Evolutionary conservation across 2,888 invertebrate genomes (phyloP).

Genomic region (Drosophila percnosoma): DNA sequence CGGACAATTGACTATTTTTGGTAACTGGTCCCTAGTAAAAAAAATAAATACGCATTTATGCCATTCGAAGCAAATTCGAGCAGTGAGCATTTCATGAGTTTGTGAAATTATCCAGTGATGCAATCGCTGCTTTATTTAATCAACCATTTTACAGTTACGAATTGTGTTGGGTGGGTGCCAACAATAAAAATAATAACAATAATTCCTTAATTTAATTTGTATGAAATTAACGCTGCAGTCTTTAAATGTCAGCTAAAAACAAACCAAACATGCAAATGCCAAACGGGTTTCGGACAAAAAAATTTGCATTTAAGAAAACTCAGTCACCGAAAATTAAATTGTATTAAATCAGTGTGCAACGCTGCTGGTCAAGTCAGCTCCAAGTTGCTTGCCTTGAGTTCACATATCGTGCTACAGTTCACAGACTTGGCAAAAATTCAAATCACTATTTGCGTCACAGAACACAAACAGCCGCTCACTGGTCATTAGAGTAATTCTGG

Average conservation of each 20-base stretch:
- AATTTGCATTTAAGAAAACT: constrained; percentile 51
- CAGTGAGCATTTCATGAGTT: constrained; percentile 63
- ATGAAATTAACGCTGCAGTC: constrained; percentile 44
- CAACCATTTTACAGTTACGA: constrained; percentile 25
- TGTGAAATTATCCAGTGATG: constrained; percentile 73
- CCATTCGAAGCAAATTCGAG: constrained; percentile 27
- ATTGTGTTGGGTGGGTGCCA: constrained; percentile 33
- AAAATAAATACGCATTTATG: constrained; percentile 54
- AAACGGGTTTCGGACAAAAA: constrained; percentile 60
- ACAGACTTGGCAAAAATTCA: constrained; percentile 32
- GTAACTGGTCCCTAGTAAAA: constrained; percentile 72
- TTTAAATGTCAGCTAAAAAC: constrained; percentile 64
- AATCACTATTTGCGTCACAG: constrained; percentile 38
- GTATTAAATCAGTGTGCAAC: constrained; percentile 49
- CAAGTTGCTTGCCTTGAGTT: constrained; percentile 61
- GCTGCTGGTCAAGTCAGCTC: constrained; percentile 25
- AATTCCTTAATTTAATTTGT: constrained; percentile 6
- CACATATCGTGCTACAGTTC: constrained; percentile 57
- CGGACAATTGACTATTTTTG: constrained; percentile 73
- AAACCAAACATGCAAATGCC: constrained; percentile 39
- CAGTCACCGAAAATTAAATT: constrained; percentile 52
- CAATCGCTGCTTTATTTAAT: constrained; percentile 43
- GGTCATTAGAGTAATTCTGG: constrained; percentile 25
- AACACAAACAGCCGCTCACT: constrained; percentile 20
- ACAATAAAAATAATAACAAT: constrained; percentile 1